Conservation (phyloP, 2,113 vertebrate species). For the Todiramphus saurophagus region DNA sequence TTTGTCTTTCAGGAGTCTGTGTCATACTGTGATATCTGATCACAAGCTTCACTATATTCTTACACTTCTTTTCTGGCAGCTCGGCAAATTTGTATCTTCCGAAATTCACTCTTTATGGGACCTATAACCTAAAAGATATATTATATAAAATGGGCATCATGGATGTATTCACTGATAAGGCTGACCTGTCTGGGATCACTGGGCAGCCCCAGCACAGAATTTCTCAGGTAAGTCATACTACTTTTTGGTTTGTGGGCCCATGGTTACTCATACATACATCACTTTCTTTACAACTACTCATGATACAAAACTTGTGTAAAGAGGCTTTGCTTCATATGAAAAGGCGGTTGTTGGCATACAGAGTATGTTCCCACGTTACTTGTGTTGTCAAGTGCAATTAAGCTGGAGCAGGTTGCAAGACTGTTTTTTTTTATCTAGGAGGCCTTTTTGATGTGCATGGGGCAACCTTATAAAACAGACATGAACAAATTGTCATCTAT, state of each 20-base stretch:
- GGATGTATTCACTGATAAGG: slow-evolving; percentile 76
- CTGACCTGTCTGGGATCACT: slow-evolving; percentile 84
- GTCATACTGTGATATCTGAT: neutral
- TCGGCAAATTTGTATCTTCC: slow-evolving; percentile 73
- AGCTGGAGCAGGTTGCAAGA: neutral
- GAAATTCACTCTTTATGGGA: slow-evolving; percentile 83
- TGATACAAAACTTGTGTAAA: neutral
- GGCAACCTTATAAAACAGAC: neutral
- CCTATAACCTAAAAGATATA: slow-evolving; percentile 70
- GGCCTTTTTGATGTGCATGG: neutral
- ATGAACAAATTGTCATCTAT: neutral
- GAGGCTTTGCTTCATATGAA: neutral
- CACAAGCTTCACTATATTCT: neutral
- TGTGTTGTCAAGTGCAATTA: neutral
- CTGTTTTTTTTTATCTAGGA: neutral
- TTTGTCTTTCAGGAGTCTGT: neutral
- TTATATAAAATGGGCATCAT: slow-evolving; percentile 82
- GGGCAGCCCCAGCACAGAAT: slow-evolving; percentile 60
- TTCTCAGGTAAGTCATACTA: slow-evolving; percentile 75
- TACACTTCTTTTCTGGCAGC: slow-evolving; percentile 48
- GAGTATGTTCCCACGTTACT: neutral
- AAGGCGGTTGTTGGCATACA: neutral
- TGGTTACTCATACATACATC: neutral
- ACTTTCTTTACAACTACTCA: neutral
- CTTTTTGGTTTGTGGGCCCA: neutral